phyloP scores from a whole-genome alignment of 1,140 invertebrate genomes.

The Aphaenogaster rudis region DNA sequence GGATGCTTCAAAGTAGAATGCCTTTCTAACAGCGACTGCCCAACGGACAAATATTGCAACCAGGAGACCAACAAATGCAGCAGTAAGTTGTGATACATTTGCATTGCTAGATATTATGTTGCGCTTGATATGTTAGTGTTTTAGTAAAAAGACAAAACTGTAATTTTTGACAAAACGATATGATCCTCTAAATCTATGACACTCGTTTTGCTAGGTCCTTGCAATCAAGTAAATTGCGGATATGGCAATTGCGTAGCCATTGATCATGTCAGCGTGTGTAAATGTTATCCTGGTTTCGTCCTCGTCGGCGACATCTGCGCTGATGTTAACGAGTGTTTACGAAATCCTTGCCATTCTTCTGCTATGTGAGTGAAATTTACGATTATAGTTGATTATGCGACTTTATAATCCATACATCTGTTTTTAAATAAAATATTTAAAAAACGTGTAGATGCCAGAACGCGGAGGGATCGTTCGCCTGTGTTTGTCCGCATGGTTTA shows the following conservation, averaged over 20 bases:
- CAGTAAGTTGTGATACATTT: slow-evolving; percentile 86
- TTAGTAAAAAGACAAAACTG: neutral
- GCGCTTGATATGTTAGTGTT: neutral
- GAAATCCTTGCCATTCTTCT: slow-evolving; percentile 92
- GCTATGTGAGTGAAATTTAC: slow-evolving; percentile 87
- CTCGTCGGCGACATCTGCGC: slow-evolving; percentile 90
- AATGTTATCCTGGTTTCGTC: slow-evolving; percentile 92
- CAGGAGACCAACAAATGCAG: slow-evolving; percentile 92
- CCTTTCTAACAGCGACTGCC: slow-evolving; percentile 91
- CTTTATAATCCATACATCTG: neutral
- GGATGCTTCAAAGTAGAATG: slow-evolving; percentile 96
- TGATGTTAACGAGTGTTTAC: slow-evolving; percentile 93
- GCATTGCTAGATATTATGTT: neutral
- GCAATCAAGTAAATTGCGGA: slow-evolving; percentile 91
- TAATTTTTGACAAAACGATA: neutral
- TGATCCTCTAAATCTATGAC: neutral
- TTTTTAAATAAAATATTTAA: slow-evolving; percentile 2
- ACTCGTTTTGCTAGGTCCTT: slow-evolving; percentile 89
- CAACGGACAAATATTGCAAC: slow-evolving; percentile 92
- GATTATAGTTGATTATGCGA: neutral
- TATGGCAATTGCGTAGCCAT: slow-evolving; percentile 91
- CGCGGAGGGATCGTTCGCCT: slow-evolving; percentile 91
- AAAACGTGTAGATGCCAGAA: slow-evolving; percentile 90
- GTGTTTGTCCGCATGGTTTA: slow-evolving; percentile 92
- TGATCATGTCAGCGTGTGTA: slow-evolving; percentile 91